Evolutionary conservation across 2,797 vertebrate species (phyloP).

Genomic region (Parambassis ranga): DNA sequence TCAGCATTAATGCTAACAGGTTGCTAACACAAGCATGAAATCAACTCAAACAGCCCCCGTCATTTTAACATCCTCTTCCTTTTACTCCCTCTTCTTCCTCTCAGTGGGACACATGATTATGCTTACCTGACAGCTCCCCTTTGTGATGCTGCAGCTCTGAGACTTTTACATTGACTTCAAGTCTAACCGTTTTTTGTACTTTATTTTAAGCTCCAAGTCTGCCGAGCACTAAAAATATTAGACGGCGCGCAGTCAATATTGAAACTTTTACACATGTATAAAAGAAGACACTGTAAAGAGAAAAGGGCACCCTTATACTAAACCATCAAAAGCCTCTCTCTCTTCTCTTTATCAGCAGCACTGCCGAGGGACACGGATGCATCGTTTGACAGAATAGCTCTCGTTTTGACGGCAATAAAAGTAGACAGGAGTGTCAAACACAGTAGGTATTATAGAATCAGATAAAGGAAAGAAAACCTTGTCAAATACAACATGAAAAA

Average conservation of each 20-base stretch:
- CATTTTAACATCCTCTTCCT: constrained; percentile 13
- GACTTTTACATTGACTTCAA: constrained; percentile 15
- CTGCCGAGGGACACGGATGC: constrained; percentile 28
- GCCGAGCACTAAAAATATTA: constrained; percentile 24
- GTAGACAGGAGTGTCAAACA: constrained; percentile 30
- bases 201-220: constrained; percentile 12
- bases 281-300: constrained; percentile 21
- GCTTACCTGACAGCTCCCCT: constrained; percentile 32
- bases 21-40: constrained; percentile 41
- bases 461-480: constrained; percentile 27
- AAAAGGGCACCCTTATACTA: constrained; percentile 3
- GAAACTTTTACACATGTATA: constrained; percentile 21
- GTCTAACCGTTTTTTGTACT: constrained; percentile 22
- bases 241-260: constrained; percentile 10
- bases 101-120: constrained; percentile 6
- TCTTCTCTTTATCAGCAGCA: constrained; percentile 31
- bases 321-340: constrained; percentile 28
- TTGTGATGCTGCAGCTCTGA: constrained; percentile 27
- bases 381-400: constrained; percentile 27
- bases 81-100: constrained; percentile 6
- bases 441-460: constrained; percentile 25
- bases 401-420: constrained; percentile 43
- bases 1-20: constrained; percentile 32
- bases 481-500: constrained; percentile 20
- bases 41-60: constrained; percentile 26